These are phyloP conservation scores for Vollenhovia emeryi DNA, from an alignment of 1,140 invertebrate genomes.

Conservation along the genomic window DNA sequence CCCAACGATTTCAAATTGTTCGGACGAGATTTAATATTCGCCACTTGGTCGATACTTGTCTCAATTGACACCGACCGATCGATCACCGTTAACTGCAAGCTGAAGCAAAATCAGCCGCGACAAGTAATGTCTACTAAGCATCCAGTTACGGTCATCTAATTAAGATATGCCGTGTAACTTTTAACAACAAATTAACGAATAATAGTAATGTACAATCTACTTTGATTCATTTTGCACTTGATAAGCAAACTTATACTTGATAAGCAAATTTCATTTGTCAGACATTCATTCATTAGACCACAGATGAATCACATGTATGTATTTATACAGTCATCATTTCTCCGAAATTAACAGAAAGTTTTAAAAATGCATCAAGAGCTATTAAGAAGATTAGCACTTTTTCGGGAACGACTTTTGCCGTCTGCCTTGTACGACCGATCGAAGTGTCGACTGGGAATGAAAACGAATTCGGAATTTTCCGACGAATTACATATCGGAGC, in stretches of 20 bases:
- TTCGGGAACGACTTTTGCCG: background rate
- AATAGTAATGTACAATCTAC: too few relatives aligned
- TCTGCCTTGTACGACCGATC: background rate
- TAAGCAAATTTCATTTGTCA: too few relatives aligned
- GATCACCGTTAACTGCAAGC: conserved; percentile 18
- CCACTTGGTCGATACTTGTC: conserved; percentile 51
- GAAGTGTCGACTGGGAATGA: conserved; percentile 1
- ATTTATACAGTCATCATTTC: background rate
- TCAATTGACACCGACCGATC: conserved; percentile 45
- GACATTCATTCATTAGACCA: too few relatives aligned
- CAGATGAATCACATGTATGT: background rate
- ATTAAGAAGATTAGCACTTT: background rate
- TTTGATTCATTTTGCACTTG: too few relatives aligned
- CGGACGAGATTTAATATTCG: conserved; percentile 38
- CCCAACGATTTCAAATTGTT: conserved; percentile 50
- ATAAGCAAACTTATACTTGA: too few relatives aligned
- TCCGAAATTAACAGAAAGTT: background rate
- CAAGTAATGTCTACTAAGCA: conserved; percentile 4
- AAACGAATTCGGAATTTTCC: conserved; percentile 70
- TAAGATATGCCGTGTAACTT: conserved; percentile 1
- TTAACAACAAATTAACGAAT: background rate
- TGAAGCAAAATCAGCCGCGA: conserved; percentile 19
- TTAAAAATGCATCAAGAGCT: background rate
- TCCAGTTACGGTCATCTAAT: conserved; percentile 38
- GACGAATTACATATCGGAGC: conserved; percentile 66